These are phyloP conservation scores for Cataglyphis hispanica DNA, from an alignment of 1,140 invertebrate species.

Conservation along the genomic window DNA sequence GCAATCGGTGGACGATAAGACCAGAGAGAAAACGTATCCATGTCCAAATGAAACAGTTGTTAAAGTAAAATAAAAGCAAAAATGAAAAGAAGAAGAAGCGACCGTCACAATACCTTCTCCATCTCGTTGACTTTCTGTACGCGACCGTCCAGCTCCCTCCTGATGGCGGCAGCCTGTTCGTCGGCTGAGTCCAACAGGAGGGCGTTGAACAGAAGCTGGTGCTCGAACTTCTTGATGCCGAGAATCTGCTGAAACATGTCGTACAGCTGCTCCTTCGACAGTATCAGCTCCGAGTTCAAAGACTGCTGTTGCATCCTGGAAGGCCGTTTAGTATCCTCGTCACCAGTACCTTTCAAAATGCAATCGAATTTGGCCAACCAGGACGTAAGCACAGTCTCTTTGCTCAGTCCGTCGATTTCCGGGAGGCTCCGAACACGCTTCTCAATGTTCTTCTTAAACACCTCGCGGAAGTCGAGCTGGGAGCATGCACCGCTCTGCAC, in stretches of 20 bases:
- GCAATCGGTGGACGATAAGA: slow-evolving; percentile 3
- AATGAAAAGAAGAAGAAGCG: not conserved
- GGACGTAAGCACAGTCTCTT: slow-evolving; percentile 99
- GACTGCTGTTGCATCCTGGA: slow-evolving; percentile 95
- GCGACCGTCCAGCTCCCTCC: slow-evolving; percentile 98
- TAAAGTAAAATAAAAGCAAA: slow-evolving; percentile 5
- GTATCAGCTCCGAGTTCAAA: slow-evolving; percentile 95
- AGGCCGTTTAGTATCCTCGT: slow-evolving; percentile 95
- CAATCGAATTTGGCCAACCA: slow-evolving; percentile 99
- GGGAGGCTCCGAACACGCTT: slow-evolving; percentile 98
- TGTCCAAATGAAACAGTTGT: slow-evolving; percentile 29
- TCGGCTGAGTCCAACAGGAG: slow-evolving; percentile 99
- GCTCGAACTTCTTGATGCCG: slow-evolving; percentile 99
- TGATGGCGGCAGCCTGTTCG: slow-evolving; percentile 99
- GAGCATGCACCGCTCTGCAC: slow-evolving; percentile 99
- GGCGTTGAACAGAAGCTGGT: slow-evolving; percentile 99
- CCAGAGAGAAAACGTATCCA: slow-evolving; percentile 27
- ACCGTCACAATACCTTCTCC: slow-evolving; percentile 92
- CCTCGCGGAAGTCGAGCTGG: slow-evolving; percentile 99
- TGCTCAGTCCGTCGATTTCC: slow-evolving; percentile 99
- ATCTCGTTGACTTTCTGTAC: slow-evolving; percentile 98
- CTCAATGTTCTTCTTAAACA: slow-evolving; percentile 99
- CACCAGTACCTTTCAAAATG: slow-evolving; percentile 97
- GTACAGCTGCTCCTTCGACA: slow-evolving; percentile 98
- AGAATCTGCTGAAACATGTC: slow-evolving; percentile 99